Evolutionary conservation across 1,140 invertebrate species (phyloP), one percentile per base, ranked within the genome.

Genomic region (Penaeus vannamei): DNA sequence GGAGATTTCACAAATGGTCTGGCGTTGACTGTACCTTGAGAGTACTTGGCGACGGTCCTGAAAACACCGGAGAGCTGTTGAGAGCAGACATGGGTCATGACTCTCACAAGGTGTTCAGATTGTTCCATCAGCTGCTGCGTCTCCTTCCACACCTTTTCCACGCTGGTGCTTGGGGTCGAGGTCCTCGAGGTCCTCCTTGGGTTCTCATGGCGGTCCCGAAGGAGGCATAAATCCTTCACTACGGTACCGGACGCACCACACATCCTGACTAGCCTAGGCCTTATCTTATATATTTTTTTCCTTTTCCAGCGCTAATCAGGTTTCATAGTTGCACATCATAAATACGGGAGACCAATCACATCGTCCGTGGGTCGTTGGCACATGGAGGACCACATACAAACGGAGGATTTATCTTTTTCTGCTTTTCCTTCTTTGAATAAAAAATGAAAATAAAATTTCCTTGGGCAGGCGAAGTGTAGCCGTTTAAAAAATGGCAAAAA

Each of bases 101-200:
- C 53, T 46, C 76, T 86, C 22, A 86, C 53, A 22, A 86, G 85
- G 26, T 86, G 85, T 23, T 86, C 77, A 0, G 76, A 66, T n/a
- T 86, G 20, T 22, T 86, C 85, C 85, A 86, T 86, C 77, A 86
- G 29, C 85, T 80, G 85, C 61, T 86, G 85, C 14, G 85, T 86
- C 59, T 86, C 60, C 60, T 81, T 80, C 85, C 85, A 86, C 76
- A 86, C 85, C 85, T 86, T 61, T 77, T 86, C 85, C 77, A 86
- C 85, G 29, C 53, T 79, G 29, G 72, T 86, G 19, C 36, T 85
- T 23, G 23, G 36, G 14, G 26, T 22, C 42, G 80, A n/a, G 29
- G 22, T 77, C 66, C 36, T 42, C 42, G 80, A n/a, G 29, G 10
- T 77, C 66, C 36, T 42, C 61, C 7, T 66, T 22, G 46, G 14